These are phyloP conservation scores for Sarcophaga carnaria DNA, from an alignment of 2,888 invertebrate species.

Conservation along the genomic window DNA sequence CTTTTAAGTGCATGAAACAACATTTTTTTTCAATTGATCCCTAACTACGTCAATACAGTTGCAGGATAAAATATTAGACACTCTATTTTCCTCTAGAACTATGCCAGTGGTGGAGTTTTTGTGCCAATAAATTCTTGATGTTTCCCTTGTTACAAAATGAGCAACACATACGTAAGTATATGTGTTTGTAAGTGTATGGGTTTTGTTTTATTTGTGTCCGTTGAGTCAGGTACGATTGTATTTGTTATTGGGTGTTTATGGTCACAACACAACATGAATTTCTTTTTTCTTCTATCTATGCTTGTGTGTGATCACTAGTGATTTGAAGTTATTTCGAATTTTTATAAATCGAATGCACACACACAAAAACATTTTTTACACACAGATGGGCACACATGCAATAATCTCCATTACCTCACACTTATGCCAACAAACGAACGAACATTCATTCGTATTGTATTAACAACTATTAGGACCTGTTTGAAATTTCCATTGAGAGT, in stretches of 20 bases:
- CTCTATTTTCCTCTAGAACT: background rate
- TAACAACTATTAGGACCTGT: background rate
- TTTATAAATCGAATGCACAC: background rate
- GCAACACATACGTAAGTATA: background rate
- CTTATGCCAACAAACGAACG: no score
- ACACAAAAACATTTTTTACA: background rate
- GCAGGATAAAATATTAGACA: background rate
- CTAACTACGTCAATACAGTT: background rate
- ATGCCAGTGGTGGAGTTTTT: background rate
- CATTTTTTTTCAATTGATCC: background rate
- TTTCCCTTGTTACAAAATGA: background rate
- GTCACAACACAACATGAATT: constrained; percentile 4
- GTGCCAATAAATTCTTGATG: background rate
- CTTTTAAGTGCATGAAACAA: background rate
- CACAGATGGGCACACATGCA: background rate
- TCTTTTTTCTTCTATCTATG: background rate
- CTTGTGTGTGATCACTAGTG: constrained; percentile 35
- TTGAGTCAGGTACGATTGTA: background rate
- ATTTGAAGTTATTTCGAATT: constrained; percentile 40
- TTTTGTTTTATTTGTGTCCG: background rate
- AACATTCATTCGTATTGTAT: background rate
- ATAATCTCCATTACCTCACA: no score
- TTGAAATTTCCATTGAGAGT: background rate
- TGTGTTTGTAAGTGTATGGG: background rate
- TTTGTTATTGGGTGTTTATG: constrained; percentile 48